phyloP scores from a whole-genome alignment of 2,113 vertebrate genomes.

The Podilymbus podiceps region DNA sequence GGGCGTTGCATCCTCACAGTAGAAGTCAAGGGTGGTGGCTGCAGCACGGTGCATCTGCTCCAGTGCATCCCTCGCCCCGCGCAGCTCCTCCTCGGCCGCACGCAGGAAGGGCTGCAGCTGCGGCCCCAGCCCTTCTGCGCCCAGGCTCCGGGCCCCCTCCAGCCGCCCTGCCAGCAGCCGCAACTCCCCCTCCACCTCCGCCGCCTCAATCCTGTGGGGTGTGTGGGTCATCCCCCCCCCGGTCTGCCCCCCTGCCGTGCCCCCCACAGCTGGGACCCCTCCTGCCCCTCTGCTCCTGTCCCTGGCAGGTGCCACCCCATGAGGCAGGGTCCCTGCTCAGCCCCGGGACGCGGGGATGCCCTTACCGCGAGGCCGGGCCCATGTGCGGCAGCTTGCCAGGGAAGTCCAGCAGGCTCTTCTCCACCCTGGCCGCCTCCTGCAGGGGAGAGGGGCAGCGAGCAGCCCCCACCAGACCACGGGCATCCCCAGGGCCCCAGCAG shows the following conservation, averaged over 20 bases:
- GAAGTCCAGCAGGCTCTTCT: neutral
- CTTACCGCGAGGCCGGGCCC: neutral
- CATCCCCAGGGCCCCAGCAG: neutral
- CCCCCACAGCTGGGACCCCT: too few relatives aligned
- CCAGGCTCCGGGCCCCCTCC: neutral
- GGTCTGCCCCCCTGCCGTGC: too few relatives aligned
- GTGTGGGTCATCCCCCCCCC: neutral
- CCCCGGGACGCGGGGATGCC: neutral
- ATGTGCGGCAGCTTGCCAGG: neutral
- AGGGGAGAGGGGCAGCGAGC: neutral
- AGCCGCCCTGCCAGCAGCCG: neutral
- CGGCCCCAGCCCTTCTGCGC: neutral
- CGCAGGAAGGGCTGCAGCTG: slow-evolving; percentile 4
- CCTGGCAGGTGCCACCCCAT: fast-evolving
- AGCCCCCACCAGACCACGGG: fast-evolving
- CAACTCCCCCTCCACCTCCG: neutral
- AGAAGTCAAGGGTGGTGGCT: neutral
- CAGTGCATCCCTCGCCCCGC: neutral
- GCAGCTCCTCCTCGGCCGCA: neutral
- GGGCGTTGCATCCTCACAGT: neutral
- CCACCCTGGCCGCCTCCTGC: neutral
- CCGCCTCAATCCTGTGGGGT: neutral
- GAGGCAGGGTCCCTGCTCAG: fast-evolving
- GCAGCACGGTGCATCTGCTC: neutral
- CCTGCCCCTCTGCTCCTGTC: neutral